These are phyloP conservation scores for Arenaria interpres DNA, from an alignment of 2,113 vertebrate species.

Conservation along the genomic window DNA sequence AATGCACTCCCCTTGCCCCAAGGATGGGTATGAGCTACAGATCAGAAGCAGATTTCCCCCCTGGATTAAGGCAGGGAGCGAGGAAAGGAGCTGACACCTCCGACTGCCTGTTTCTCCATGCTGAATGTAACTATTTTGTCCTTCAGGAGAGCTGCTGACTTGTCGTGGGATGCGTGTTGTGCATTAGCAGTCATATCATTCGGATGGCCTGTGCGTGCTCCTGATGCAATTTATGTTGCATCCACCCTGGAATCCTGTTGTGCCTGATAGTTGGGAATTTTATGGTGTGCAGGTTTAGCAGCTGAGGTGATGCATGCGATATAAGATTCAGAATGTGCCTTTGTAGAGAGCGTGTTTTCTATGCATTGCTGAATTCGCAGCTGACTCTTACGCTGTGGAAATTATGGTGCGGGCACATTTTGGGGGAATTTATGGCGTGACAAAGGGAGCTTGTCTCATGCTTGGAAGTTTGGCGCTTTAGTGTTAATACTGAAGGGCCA, in stretches of 20 bases:
- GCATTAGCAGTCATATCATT: neutral
- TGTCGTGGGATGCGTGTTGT: neutral
- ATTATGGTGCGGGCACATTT: neutral
- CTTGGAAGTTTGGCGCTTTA: neutral
- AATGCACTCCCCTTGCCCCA: neutral
- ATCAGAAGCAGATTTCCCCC: neutral
- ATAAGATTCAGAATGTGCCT: neutral
- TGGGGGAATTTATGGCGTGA: neutral
- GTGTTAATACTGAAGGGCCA: neutral
- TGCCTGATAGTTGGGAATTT: neutral
- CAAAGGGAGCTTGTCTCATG: neutral
- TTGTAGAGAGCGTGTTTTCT: neutral
- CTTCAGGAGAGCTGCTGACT: neutral
- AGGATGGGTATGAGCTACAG: neutral
- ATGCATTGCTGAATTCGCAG: neutral
- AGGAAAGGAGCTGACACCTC: neutral
- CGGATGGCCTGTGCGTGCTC: neutral
- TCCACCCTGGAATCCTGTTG: neutral
- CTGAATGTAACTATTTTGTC: neutral
- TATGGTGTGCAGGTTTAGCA: neutral
- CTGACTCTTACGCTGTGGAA: neutral
- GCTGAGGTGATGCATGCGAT: neutral
- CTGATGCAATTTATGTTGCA: neutral
- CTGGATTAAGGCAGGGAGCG: neutral
- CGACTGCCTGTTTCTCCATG: neutral